Evolutionary conservation across 2,888 invertebrate species (phyloP), one percentile per base, ranked within the genome.

Genomic region (Aleiodes leptofemur): DNA sequence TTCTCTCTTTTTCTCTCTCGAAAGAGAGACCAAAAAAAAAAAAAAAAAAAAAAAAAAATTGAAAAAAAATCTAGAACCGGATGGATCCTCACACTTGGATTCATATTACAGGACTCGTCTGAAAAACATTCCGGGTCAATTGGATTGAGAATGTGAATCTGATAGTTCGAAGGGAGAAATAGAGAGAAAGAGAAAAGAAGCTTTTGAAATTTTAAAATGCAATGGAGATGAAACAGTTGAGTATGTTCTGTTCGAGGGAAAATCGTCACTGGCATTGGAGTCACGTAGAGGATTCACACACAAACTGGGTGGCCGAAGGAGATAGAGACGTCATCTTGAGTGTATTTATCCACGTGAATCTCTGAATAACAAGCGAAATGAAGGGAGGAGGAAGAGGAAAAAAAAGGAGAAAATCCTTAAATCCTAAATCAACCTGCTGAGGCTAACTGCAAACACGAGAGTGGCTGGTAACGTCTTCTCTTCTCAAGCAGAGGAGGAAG

Each of bases 391-490:
- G 23, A 23, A 2, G 23, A 23, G 23, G 3, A 34, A 34, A 76
- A 29, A 59, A 59, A 13, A 64, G 73, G 81, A 64, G 64, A 81
- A 86, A 88, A 87, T 88, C 88, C 85, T 85, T 85, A 86, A 87
- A 88, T 87, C 89, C 88, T 89, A 89, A 89, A 88, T 84, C 87
- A 89, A 88, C 88, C 83, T 83, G 84, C 80, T 38, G 66, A 55
- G 55, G 79, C 74, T 77, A 83, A 83, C 79, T 82, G 75, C 80
- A 78, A 81, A 80, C 78, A 82, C 81, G 79, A 64, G 79, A 43
- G 43, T 43, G 43, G 43, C 11, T 31, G 66, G 55, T 56, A 59
- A 43, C 56, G 55, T 50, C 29, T 66, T 69, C 34, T 72, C 48
- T 16, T 53, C 34, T 53, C 34, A 57, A 9, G 7, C 43, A 43